Conservation (phyloP, 2,888 invertebrate species). For the Dasypogon diadema region DNA sequence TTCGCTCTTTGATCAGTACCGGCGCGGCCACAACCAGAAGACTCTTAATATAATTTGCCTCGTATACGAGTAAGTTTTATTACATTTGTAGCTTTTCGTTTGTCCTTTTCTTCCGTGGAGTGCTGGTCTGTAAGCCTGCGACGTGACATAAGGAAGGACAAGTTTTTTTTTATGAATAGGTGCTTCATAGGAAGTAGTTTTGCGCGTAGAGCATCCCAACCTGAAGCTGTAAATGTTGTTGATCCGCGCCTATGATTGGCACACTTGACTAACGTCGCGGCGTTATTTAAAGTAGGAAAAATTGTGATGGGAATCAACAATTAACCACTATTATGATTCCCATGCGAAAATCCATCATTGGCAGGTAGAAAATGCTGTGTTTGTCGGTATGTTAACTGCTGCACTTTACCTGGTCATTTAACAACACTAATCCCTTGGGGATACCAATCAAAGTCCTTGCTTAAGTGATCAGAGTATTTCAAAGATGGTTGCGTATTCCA, state of each 20-base stretch:
- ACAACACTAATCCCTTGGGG: conserved; percentile 16
- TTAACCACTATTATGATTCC: conserved; percentile 34
- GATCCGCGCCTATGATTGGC: conserved; percentile 15
- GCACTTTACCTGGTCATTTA: conserved; percentile 15
- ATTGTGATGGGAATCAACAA: conserved; percentile 31
- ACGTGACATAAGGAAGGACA: conserved; percentile 22
- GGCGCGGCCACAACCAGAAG: conserved; percentile 32
- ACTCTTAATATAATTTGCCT: conserved; percentile 48
- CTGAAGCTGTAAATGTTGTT: too few relatives aligned
- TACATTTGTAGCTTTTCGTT: conserved; percentile 1
- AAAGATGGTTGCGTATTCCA: too few relatives aligned
- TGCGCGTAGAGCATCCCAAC: not conserved
- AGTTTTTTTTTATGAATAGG: conserved; percentile 10
- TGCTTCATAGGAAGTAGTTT: conserved; percentile 24
- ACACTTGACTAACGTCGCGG: not conserved
- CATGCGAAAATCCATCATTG: conserved; percentile 8
- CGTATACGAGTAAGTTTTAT: conserved; percentile 16
- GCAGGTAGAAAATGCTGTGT: not conserved
- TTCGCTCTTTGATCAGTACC: conserved; percentile 45
- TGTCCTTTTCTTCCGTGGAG: conserved; percentile 21
- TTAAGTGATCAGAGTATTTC: not conserved
- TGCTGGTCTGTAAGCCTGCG: not conserved
- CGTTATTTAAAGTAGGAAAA: conserved; percentile 35
- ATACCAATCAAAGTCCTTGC: conserved; percentile 16
- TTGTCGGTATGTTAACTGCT: not conserved